Conservation (phyloP, 2,888 invertebrate species). For the Danaus chrysippus region DNA sequence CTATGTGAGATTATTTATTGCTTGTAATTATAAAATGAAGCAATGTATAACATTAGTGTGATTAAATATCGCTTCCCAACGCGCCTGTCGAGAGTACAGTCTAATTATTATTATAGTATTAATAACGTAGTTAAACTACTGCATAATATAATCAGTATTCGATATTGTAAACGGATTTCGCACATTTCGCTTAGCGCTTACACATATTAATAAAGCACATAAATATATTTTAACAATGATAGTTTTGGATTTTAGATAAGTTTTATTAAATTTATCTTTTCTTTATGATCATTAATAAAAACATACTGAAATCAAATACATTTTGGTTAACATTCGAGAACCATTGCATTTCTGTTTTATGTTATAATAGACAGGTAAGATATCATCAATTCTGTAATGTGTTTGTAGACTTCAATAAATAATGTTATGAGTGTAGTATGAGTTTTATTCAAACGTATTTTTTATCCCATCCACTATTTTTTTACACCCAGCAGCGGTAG, state of each 20-base stretch:
- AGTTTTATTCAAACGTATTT: slow-evolving; percentile 4
- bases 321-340: too few relatives aligned
- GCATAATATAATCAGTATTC: background rate
- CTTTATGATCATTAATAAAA: background rate
- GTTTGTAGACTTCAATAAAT: slow-evolving; percentile 19
- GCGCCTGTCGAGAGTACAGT: too few relatives aligned
- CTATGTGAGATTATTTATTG: too few relatives aligned
- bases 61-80: too few relatives aligned
- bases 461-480: background rate
- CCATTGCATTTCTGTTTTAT: too few relatives aligned
- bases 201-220: slow-evolving; percentile 29
- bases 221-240: slow-evolving; percentile 17
- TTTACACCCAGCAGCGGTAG: background rate
- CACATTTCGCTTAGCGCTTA: slow-evolving; percentile 28
- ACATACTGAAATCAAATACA: background rate
- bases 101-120: background rate
- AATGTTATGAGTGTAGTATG: slow-evolving; percentile 18
- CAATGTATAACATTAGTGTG: too few relatives aligned
- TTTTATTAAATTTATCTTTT: background rate
- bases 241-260: background rate
- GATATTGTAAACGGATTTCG: slow-evolving; percentile 16
- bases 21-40: too few relatives aligned
- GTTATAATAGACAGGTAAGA: too few relatives aligned
- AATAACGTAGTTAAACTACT: background rate
- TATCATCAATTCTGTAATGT: slow-evolving; percentile 6